A percentile compares a stretch with the other conserved stretches of the same genome.
Evolutionary conservation across 2,888 invertebrate genomes (phyloP).

Genomic region (Macrosoma leucophasiata): DNA sequence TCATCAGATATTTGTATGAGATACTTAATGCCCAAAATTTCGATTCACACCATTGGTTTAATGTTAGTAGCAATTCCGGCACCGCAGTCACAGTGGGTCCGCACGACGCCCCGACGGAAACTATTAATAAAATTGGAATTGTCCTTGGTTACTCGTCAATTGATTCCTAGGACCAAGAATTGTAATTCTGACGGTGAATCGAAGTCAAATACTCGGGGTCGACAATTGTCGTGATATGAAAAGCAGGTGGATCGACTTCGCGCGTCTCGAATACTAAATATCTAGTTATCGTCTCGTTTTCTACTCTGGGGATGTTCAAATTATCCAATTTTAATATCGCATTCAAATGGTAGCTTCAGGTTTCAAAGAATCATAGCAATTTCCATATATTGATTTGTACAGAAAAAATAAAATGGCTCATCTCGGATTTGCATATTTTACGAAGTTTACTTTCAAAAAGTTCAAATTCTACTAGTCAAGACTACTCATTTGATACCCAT

Average conservation of each 20-base stretch:
- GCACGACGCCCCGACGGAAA: slow-evolving; percentile 49
- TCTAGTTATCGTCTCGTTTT: slow-evolving; percentile 65
- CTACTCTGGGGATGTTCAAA: slow-evolving; percentile 53
- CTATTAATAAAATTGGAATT: slow-evolving; percentile 66
- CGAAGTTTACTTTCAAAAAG: too few relatives aligned
- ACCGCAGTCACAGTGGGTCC: slow-evolving; percentile 35
- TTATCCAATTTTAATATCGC: slow-evolving; percentile 44
- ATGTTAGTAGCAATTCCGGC: slow-evolving; percentile 26
- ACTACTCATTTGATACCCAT: too few relatives aligned
- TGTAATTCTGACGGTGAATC: slow-evolving; percentile 58
- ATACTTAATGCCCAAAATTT: too few relatives aligned
- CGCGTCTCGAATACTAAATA: slow-evolving; percentile 64
- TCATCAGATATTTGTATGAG: too few relatives aligned
- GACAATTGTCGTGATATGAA: slow-evolving; percentile 72
- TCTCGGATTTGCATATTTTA: too few relatives aligned
- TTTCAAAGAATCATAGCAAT: too few relatives aligned
- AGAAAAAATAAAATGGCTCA: too few relatives aligned
- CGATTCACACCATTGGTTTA: too few relatives aligned
- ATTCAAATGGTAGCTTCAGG: too few relatives aligned
- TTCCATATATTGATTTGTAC: too few relatives aligned
- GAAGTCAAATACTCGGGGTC: slow-evolving; percentile 52
- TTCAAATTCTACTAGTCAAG: too few relatives aligned
- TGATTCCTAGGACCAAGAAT: slow-evolving; percentile 70
- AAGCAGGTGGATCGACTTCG: slow-evolving; percentile 68
- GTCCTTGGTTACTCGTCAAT: slow-evolving; percentile 53